These are phyloP conservation scores for Spea hammondii DNA, from an alignment of 2,797 vertebrate species.

Conservation along the genomic window DNA sequence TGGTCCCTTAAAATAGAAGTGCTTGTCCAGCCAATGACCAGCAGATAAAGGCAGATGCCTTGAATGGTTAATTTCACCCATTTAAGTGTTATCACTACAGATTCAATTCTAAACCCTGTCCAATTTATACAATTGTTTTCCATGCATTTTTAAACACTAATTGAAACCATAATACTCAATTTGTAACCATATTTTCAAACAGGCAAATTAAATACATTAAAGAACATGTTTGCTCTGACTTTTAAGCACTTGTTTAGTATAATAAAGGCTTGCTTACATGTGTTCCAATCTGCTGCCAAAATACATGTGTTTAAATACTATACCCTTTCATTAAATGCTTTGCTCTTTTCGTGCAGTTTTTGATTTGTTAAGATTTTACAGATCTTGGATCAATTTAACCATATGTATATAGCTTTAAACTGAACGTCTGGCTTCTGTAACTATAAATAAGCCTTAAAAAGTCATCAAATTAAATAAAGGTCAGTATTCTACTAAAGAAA, in stretches of 20 bases:
- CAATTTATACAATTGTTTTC: neutral
- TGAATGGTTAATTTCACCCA: too few relatives aligned
- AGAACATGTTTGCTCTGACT: neutral
- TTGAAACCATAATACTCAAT: too few relatives aligned
- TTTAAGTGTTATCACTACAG: neutral
- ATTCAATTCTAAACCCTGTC: neutral
- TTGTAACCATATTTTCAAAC: too few relatives aligned
- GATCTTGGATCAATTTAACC: neutral
- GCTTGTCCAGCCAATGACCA: too few relatives aligned
- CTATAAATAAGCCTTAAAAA: neutral
- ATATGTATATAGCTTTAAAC: neutral
- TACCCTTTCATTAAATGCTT: slow-evolving; percentile 25
- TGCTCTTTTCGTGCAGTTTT: slow-evolving; percentile 8
- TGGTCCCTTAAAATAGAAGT: too few relatives aligned
- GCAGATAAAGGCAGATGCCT: too few relatives aligned
- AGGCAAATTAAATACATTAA: neutral
- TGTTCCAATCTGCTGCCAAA: slow-evolving; percentile 13
- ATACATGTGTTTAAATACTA: slow-evolving; percentile 27
- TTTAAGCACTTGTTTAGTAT: slow-evolving; percentile 8
- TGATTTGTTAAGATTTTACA: slow-evolving; percentile 7
- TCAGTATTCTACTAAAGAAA: neutral
- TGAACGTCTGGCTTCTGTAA: neutral
- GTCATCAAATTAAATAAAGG: neutral
- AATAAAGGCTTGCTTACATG: neutral
- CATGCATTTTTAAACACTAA: neutral